Evolutionary conservation across 2,113 vertebrate species (phyloP).

Genomic region (Andinoacara biseriatus): DNA sequence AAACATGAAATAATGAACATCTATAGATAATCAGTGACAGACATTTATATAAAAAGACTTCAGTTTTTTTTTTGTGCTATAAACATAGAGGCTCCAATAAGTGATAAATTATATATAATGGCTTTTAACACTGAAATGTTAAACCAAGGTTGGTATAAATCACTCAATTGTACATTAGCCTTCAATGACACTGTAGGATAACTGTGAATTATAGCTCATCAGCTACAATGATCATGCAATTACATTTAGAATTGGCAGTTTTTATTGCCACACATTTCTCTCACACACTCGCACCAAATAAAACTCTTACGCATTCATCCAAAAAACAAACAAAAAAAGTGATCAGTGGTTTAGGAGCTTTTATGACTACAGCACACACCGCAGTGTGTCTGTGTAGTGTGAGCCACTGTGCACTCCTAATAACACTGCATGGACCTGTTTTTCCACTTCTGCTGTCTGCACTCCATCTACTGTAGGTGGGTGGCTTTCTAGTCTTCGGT

Average conservation of each 20-base stretch:
- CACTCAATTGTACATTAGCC: slow-evolving; percentile 44
- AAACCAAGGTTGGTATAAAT: slow-evolving; percentile 41
- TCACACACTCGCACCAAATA: slow-evolving; percentile 10
- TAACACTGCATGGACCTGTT: slow-evolving; percentile 56
- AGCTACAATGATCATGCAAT: slow-evolving; percentile 67
- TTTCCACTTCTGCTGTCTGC: slow-evolving; percentile 22
- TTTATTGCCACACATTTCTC: slow-evolving; percentile 13
- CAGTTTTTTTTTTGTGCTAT: slow-evolving; percentile 31
- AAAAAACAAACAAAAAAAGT: slow-evolving; percentile 1
- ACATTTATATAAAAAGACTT: slow-evolving; percentile 2
- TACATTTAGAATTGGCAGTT: slow-evolving; percentile 54
- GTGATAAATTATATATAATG: slow-evolving; percentile 44
- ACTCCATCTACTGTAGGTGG: slow-evolving; percentile 23
- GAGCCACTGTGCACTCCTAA: slow-evolving; percentile 35
- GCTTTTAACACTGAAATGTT: slow-evolving; percentile 60
- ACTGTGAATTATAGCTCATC: slow-evolving; percentile 50
- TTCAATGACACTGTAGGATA: slow-evolving; percentile 59
- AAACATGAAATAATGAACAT: slow-evolving; percentile 53
- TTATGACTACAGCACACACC: slow-evolving; percentile 35
- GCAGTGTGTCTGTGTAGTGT: slow-evolving; percentile 22
- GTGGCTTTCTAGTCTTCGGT: slow-evolving; percentile 32
- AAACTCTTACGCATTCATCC: slow-evolving; percentile 2
- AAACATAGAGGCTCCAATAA: slow-evolving; percentile 37
- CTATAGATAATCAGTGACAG: slow-evolving; percentile 31
- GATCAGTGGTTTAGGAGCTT: slow-evolving; percentile 44